Evolutionary conservation across 2,888 invertebrate genomes (phyloP), one percentile per base, ranked within the genome.

Genomic region (Miltochrista miniata): DNA sequence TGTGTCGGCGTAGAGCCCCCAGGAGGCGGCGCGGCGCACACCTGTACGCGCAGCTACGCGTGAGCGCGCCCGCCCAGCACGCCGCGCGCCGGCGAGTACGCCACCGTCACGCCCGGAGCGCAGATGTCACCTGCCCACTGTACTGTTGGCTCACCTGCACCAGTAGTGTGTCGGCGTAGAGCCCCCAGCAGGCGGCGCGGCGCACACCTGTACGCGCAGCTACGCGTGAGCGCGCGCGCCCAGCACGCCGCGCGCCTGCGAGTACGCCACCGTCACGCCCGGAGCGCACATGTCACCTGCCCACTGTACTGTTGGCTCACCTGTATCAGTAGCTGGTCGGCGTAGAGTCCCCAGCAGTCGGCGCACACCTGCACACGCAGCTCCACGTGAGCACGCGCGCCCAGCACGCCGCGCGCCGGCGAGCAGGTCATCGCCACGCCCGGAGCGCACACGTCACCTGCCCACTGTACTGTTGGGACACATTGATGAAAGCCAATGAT

Each of bases 171-270:
- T 87, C 85, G 15, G 43, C 57, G 72, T 86, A 88, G 5, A 85
- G 64, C 0, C 88, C 89, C 86, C 87, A 86, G 70, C 76, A 73
- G 76, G 83, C 83, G 0, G 85, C n/a, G n/a, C n/a, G n/a, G n/a
- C 81, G 64, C 72, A 77, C 47, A 77, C 83, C 5, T 57, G 56
- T 51, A 87, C 66, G 5, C 29, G n/a, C 1, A 85, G 18, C 42
- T 13, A 35, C 9, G 46, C 60, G 31, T 8, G n/a, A 2, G 45
- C 75, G 49, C 14, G 40, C 38, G 69, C 58, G 1, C 62, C 59
- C 36, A 76, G 62, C 40, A 54, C 56, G n/a, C n/a, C n/a, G n/a
- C n/a, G n/a, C n/a, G n/a, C n/a, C n/a, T n/a, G n/a, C n/a, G n/a
- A n/a, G n/a, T n/a, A n/a, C n/a, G 42, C 69, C 79, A 81, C 46